Base-by-base conservation (phyloP, 1,140 invertebrate species). In the Brevipalpus yothersi region DNA sequence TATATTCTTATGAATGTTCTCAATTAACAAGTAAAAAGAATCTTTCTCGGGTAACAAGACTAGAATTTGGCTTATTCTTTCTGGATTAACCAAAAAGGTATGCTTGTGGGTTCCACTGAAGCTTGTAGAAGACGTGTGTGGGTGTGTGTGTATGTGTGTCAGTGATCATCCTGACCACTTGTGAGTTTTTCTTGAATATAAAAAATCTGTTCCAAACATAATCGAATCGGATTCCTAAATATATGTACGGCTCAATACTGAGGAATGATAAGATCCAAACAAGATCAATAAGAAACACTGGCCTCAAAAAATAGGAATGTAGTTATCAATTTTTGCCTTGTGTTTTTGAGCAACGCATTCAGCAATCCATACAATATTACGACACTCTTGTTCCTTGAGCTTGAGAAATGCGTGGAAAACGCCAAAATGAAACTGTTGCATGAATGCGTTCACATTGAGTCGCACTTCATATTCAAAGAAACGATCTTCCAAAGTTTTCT, bases 351-450 rank as follows among this genome's bases (percentile, higher is more conserved):
- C 90, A 12, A 99, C 92, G 74, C 95, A 99, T 73, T 99, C 95
- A 39, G 93, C 82, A 68, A 99, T 99, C 95, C 95, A 99, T 1
- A 99, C 91, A 71, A 99, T 95, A 71, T 99, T 99, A 62, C 95
- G 80, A 71, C 89, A 95, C 73, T 99, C 95, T 72, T 99, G 95
- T 74, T 99, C 95, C 74, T 99, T 99, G 60, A 99, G 76, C 71
- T 98, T 98, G 59, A 99, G 78, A 71, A 95, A 98, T 17, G 94
- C 87, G 69, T 98, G 99, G 73, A 99, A 99, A 11, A 97, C 91
- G 31, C 94, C 95, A 75, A 91, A 98, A 71, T 98, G 93, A 74
- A 98, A 99, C 76, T 99, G 95, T 71, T 95, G 88, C 70, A 99
- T 78, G 71, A 99, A 99, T 13, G 91, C 90, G 71, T 90, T 83